A percentile compares a stretch with the other conserved stretches of the same genome.
Evolutionary conservation across 2,888 invertebrate species (phyloP).

Genomic region (Kuschelorhynchus macadamiae): DNA sequence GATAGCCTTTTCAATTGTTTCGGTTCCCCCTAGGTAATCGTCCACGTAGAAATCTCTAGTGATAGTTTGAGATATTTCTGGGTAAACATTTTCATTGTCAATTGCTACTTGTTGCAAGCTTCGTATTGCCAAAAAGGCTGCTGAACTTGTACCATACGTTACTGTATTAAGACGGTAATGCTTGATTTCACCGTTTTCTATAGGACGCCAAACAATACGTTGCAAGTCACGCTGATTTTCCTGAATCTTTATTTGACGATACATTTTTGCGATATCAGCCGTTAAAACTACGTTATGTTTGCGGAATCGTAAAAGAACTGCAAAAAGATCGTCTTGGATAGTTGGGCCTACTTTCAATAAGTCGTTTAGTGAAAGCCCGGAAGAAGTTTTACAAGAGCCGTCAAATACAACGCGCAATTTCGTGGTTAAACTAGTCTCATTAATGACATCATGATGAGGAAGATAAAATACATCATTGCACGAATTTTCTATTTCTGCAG

Average conservation of each 20-base stretch:
- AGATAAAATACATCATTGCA: constrained; percentile 17
- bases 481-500: background rate
- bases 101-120: constrained; percentile 21
- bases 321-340: constrained; percentile 20
- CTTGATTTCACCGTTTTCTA: constrained; percentile 4
- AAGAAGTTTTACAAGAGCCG: constrained; percentile 6
- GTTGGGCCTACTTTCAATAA: constrained; percentile 13
- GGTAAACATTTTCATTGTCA: too few relatives aligned
- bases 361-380: constrained; percentile 16
- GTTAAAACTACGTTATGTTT: constrained; percentile 2
- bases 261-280: constrained; percentile 21
- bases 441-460: constrained; percentile 19
- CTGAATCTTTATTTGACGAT: constrained; percentile 6
- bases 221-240: constrained; percentile 29
- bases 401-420: constrained; percentile 9
- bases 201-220: constrained; percentile 38
- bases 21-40: constrained; percentile 14
- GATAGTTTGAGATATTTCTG: constrained; percentile 9
- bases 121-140: constrained; percentile 32
- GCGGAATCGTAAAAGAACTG: constrained; percentile 34
- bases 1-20: constrained; percentile 6
- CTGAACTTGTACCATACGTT: constrained; percentile 31
- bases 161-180: constrained; percentile 30
- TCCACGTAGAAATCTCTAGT: constrained; percentile 30
- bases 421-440: constrained; percentile 16